Base-by-base conservation (phyloP, 1,140 invertebrate species). In the Drosophila erecta region DNA sequence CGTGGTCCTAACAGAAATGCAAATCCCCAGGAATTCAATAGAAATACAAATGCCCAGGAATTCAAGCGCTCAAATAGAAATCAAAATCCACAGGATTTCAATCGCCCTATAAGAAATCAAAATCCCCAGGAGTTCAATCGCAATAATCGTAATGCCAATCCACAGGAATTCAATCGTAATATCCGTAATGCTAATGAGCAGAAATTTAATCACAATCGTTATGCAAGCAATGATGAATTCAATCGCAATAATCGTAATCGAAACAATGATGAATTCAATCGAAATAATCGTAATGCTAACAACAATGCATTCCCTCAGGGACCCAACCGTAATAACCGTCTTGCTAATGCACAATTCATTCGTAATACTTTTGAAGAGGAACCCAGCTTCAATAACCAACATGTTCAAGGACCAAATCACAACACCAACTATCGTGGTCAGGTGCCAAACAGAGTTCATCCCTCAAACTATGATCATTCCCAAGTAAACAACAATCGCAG, bases 401-500 rank as follows among this genome's bases (percentile, higher is more conserved):
- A 22, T 14, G 1, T n/a, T 11, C 51, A 54, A 22, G 41, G 27
- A 10, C 44, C 41, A 10, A 44, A 37, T 37, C 38, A 38, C n/a
- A 43, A 46, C 3, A 40, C 22, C 15, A 43, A 53, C n/a, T 27
- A n/a, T 35, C n/a, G 20, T 37, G 46, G 30, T 4, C 44, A 44
- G 14, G 24, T 37, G 33, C 4, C 38, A 15, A 40, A 51, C 11
- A 35, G 27, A 44, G 24, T 20, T 17, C 30, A 44, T 33, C 4
- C 53, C 12, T 30, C 38, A 17, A 57, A 35, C 17, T 22, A n/a
- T 4, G 22, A 10, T 1, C 22, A 20, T n/a, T 4, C 17, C 7
- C 50, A 33, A 2, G 14, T 11, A 1, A 37, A 59, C 49, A n/a
- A 44, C n/a, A 64, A 60, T 35, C 38, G n/a, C 15, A 37, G 27